A percentile compares a stretch with the other conserved stretches of the same genome.
Conservation (phyloP, 53 echinoderm and acorn worm genomes). For the Hippasteria phrygiana region DNA sequence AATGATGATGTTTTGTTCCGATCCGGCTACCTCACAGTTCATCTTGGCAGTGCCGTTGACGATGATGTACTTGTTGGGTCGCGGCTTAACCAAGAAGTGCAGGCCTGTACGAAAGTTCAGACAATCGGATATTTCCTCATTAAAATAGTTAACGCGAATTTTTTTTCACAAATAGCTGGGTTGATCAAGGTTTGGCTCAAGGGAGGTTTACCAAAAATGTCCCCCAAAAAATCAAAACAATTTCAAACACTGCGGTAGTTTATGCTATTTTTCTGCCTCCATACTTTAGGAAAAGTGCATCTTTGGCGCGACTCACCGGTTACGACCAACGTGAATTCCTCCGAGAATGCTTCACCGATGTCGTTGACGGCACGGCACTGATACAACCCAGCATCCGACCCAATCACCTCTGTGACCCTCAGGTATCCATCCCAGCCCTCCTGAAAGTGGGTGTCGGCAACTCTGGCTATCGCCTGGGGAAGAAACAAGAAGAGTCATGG, state of each 20-base stretch:
- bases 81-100: slow-evolving; percentile 70
- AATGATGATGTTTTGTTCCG: slow-evolving; percentile 29
- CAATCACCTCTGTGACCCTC: slow-evolving; percentile 39
- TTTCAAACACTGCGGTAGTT: too few species aligned
- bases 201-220: too few species aligned
- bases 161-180: too few species aligned
- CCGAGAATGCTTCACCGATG: slow-evolving; percentile 55
- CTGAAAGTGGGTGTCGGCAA: slow-evolving; percentile 60
- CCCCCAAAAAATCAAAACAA: too few species aligned
- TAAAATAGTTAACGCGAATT: too few species aligned
- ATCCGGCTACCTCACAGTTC: slow-evolving; percentile 70
- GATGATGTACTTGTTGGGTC: slow-evolving; percentile 46
- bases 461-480: slow-evolving; percentile 41
- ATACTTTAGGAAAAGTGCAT: not conserved
- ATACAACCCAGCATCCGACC: slow-evolving; percentile 54
- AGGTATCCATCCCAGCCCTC: slow-evolving; percentile 51
- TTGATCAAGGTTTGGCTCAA: too few species aligned
- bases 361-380: slow-evolving; percentile 63
- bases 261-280: too few species aligned
- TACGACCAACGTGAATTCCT: slow-evolving; percentile 23
- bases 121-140: not conserved
- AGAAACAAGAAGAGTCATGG: not conserved
- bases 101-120: slow-evolving; percentile 48
- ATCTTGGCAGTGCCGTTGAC: slow-evolving; percentile 43
- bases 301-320: slow-evolving; percentile 36